A percentile compares a stretch with the other conserved stretches of the same genome.
Evolutionary conservation across 2,113 vertebrate genomes (phyloP).

Genomic region (Strix uralensis): DNA sequence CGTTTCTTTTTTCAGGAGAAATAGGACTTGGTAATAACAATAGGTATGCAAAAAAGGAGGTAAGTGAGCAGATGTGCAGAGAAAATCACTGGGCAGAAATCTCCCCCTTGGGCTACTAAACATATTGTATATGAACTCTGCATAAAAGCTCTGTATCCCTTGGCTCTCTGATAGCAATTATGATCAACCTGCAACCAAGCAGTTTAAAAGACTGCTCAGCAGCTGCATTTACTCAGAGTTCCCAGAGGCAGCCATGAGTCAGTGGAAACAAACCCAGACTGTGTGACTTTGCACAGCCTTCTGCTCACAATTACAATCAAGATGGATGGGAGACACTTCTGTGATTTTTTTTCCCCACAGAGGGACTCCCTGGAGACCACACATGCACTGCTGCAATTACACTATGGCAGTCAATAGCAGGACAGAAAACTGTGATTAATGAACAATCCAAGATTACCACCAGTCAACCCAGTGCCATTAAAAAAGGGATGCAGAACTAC

Average conservation of each 20-base stretch:
- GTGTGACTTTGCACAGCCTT: background rate
- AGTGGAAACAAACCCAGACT: conserved; percentile 17
- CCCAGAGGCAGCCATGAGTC: background rate
- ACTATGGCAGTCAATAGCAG: background rate
- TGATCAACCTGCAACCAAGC: conserved; percentile 21
- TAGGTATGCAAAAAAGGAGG: background rate
- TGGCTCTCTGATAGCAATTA: conserved; percentile 18
- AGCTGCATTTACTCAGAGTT: conserved; percentile 23
- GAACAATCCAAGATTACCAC: background rate
- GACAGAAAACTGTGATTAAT: background rate
- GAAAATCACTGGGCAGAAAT: conserved; percentile 15
- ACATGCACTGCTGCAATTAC: background rate
- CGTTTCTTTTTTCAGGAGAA: background rate
- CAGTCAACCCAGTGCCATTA: background rate
- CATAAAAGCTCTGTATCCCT: conserved; percentile 29
- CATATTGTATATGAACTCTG: conserved; percentile 25
- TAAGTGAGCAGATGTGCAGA: conserved; percentile 18
- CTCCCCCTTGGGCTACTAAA: background rate
- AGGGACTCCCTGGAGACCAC: background rate
- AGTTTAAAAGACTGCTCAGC: conserved; percentile 31
- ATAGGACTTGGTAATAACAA: background rate
- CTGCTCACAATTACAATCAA: conserved; percentile 12
- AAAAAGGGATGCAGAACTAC: background rate
- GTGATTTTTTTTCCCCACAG: background rate
- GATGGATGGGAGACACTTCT: background rate